Percentiles rank a stretch among this genome's conserved stretches.
Evolutionary conservation across 2,888 invertebrate species (phyloP).

Genomic region (Mythimna albipuncta): DNA sequence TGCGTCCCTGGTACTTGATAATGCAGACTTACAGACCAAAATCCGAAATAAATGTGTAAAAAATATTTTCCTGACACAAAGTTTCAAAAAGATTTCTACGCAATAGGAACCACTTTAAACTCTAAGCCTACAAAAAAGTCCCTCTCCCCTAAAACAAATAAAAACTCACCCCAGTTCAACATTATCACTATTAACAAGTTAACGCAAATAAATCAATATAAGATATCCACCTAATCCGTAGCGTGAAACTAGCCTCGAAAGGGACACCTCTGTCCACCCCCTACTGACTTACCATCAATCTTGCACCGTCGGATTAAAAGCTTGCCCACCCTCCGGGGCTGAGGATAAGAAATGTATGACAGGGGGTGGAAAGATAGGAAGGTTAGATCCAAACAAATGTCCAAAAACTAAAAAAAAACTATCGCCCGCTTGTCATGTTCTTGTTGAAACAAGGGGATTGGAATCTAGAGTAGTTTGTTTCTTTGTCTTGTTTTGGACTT

Average conservation of each 20-base stretch:
- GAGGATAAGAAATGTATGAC: conserved; percentile 58
- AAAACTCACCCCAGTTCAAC: conserved; percentile 15
- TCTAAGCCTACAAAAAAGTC: not conserved
- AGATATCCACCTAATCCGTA: conserved; percentile 31
- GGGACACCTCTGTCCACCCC: conserved; percentile 53
- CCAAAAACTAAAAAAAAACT: not conserved
- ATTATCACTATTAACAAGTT: conserved; percentile 50
- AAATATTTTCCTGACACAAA: too few species aligned
- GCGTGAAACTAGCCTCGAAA: conserved; percentile 54
- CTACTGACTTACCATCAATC: conserved; percentile 66
- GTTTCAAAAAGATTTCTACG: not conserved
- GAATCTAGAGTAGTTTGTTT: not conserved
- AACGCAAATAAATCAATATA: conserved; percentile 59
- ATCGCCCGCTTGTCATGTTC: not conserved
- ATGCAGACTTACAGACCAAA: not conserved
- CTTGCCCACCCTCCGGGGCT: conserved; percentile 55
- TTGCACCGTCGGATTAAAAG: conserved; percentile 66
- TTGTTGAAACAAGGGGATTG: not conserved
- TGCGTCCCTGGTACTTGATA: not conserved
- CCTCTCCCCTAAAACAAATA: conserved; percentile 15
- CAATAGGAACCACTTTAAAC: too few species aligned
- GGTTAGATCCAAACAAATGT: conserved; percentile 16
- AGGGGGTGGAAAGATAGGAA: conserved; percentile 35
- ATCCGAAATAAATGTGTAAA: not conserved
- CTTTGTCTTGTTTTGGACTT: not conserved